Evolutionary conservation across 2,888 invertebrate genomes (phyloP).

Genomic region (Mesochorus sp.): DNA sequence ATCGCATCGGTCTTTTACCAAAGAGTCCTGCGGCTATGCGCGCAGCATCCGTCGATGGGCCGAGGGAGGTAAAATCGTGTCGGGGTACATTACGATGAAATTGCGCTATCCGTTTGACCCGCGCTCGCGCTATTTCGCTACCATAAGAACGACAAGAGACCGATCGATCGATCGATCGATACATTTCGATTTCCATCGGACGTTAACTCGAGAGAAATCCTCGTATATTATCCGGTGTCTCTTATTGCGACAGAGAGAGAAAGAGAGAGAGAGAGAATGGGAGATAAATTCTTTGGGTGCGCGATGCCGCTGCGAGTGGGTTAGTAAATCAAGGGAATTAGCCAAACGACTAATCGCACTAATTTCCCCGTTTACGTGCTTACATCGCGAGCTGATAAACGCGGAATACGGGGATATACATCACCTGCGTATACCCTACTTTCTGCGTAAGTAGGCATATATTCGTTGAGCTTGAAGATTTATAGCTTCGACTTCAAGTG

Average conservation of each 20-base stretch:
- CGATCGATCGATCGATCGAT: slow-evolving; percentile 59
- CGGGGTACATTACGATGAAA: slow-evolving; percentile 62
- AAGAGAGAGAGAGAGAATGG: background rate
- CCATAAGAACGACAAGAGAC: slow-evolving; percentile 35
- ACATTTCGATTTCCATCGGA: slow-evolving; percentile 61
- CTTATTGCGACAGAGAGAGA: slow-evolving; percentile 3
- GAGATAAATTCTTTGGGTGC: background rate
- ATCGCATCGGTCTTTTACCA: slow-evolving; percentile 58
- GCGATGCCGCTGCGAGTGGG: background rate
- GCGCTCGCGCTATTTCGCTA: slow-evolving; percentile 48
- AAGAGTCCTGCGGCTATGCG: slow-evolving; percentile 42
- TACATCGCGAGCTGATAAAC: background rate
- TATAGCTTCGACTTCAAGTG: background rate
- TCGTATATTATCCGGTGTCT: slow-evolving; percentile 20
- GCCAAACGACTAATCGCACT: slow-evolving; percentile 48
- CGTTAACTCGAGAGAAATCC: slow-evolving; percentile 61
- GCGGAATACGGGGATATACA: background rate
- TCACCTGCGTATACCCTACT: background rate
- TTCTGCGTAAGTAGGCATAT: too few species aligned
- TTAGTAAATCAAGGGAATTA: slow-evolving; percentile 51
- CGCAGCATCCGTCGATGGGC: slow-evolving; percentile 50
- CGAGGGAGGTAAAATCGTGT: slow-evolving; percentile 49
- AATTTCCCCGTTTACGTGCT: slow-evolving; percentile 42
- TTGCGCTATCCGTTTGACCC: slow-evolving; percentile 61
- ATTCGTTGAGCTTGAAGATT: background rate